phyloP scores from a whole-genome alignment of 2,797 vertebrate species.

The Characodon lateralis region DNA sequence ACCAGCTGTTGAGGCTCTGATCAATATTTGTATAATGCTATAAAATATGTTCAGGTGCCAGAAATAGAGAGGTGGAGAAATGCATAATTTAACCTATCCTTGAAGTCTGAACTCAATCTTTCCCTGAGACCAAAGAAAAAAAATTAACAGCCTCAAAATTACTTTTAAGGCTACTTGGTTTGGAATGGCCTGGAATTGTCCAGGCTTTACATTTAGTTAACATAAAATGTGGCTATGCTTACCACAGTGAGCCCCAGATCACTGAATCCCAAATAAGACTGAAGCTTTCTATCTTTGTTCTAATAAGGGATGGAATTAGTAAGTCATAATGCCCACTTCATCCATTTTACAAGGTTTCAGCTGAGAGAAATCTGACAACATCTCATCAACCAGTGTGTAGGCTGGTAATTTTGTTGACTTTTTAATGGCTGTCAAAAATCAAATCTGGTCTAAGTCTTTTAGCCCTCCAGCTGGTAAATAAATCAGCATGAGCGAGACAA shows the following conservation, averaged over 20 bases:
- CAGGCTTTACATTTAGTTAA: slow-evolving; percentile 9
- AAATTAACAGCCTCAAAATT: not conserved
- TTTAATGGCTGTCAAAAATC: slow-evolving; percentile 11
- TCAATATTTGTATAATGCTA: not conserved
- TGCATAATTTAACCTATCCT: not conserved
- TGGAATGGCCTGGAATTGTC: not conserved
- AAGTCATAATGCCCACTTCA: slow-evolving; percentile 34
- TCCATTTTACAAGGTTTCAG: slow-evolving; percentile 34
- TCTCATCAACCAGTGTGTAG: slow-evolving; percentile 36
- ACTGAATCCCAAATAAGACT: not conserved
- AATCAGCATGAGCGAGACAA: slow-evolving; percentile 19
- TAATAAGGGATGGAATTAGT: slow-evolving; percentile 31
- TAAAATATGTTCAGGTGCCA: not conserved
- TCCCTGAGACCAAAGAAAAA: not conserved
- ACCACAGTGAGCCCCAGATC: not conserved
- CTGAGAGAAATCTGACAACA: slow-evolving; percentile 19
- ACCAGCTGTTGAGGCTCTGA: not conserved
- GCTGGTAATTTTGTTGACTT: slow-evolving; percentile 26
- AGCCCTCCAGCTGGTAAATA: slow-evolving; percentile 43
- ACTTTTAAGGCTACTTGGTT: not conserved
- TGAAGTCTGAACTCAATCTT: not conserved
- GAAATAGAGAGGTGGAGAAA: not conserved
- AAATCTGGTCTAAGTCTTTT: slow-evolving; percentile 20
- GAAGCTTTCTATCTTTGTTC: slow-evolving; percentile 3
- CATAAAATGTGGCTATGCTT: not conserved